A percentile compares a stretch with the other conserved stretches of the same genome.
Conservation (phyloP, 2,888 invertebrate genomes). For the Pogonocherus hispidulus region DNA sequence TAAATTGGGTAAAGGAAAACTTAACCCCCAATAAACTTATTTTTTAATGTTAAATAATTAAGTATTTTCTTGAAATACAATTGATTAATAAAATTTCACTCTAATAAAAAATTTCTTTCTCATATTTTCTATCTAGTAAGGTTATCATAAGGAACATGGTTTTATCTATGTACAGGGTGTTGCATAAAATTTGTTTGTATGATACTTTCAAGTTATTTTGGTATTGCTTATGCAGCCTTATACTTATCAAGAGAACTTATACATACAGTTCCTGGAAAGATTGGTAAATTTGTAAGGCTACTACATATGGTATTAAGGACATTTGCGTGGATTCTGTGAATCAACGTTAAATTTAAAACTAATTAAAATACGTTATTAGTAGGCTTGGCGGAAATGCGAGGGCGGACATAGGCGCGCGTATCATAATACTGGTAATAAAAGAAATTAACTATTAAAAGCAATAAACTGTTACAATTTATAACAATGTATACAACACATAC, state of each 20-base stretch:
- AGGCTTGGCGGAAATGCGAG: too few species aligned
- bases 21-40: neutral
- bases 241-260: neutral
- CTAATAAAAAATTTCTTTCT: constrained; percentile 10
- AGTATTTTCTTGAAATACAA: constrained; percentile 50
- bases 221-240: constrained; percentile 10
- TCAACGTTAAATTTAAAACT: too few species aligned
- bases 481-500: too few species aligned
- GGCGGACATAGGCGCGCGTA: too few species aligned
- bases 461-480: too few species aligned
- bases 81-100: constrained; percentile 31
- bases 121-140: constrained; percentile 18
- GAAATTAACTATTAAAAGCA: too few species aligned
- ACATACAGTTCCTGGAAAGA: too few species aligned
- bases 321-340: too few species aligned
- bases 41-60: constrained; percentile 40
- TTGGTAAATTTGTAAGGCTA: constrained; percentile 5
- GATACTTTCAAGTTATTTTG: neutral
- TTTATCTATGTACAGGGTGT: constrained; percentile 20
- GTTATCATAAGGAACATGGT: constrained; percentile 25
- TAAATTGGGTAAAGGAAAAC: too few species aligned
- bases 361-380: too few species aligned
- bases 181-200: neutral
- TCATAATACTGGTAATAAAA: too few species aligned
- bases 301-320: neutral